These are phyloP conservation scores for Cliona cf. orientalis DNA, from an alignment of 37 sponge, comb jelly and placozoan genomes.

Conservation along the genomic window DNA sequence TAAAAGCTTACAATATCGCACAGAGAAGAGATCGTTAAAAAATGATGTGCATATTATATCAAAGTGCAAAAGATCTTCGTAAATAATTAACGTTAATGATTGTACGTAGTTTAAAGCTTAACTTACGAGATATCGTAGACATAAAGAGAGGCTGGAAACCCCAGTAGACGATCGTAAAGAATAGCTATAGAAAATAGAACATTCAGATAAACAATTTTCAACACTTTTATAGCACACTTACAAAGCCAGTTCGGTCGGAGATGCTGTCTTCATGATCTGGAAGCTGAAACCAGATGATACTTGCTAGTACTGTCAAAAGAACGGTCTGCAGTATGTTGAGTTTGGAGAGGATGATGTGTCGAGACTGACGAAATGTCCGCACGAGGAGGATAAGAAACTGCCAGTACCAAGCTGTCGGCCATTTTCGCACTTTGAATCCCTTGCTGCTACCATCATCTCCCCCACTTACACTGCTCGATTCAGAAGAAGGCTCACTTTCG, in stretches of 20 bases:
- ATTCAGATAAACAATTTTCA: neutral
- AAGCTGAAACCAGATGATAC: slow-evolving; percentile 78
- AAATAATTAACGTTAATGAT: too few species aligned
- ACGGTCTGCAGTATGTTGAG: slow-evolving; percentile 32
- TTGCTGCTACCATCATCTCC: neutral
- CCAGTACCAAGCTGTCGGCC: slow-evolving; percentile 65
- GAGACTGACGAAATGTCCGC: slow-evolving; percentile 57
- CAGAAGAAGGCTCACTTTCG: too few species aligned
- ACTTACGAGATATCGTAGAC: slow-evolving; percentile 11
- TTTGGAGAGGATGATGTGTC: slow-evolving; percentile 34
- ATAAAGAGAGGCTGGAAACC: slow-evolving; percentile 29
- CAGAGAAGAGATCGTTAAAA: neutral
- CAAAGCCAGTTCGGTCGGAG: slow-evolving; percentile 41
- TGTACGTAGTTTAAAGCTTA: too few species aligned
- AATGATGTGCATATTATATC: too few species aligned
- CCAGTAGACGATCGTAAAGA: slow-evolving; percentile 66
- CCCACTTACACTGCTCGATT: neutral
- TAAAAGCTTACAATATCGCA: neutral
- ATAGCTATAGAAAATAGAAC: slow-evolving; percentile 34
- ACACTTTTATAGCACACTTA: neutral
- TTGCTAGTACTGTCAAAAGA: slow-evolving; percentile 18
- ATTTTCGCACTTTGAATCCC: slow-evolving; percentile 37
- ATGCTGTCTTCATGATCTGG: slow-evolving; percentile 57
- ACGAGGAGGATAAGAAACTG: slow-evolving; percentile 65
- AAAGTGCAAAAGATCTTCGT: neutral